Conservation (phyloP, 2,888 invertebrate species). For the Herminia tarsipennalis region DNA sequence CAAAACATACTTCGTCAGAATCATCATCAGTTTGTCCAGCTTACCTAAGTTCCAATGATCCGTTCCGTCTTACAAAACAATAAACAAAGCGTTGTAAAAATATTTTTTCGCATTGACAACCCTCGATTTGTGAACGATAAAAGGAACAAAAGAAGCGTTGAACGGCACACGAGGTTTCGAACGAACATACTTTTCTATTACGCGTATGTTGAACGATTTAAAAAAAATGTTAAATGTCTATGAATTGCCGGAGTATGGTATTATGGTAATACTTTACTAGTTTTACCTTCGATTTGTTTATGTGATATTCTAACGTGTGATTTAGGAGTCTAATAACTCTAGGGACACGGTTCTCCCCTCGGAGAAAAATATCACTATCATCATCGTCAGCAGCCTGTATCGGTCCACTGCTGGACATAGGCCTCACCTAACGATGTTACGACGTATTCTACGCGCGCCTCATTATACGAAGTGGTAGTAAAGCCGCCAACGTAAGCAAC, state of each 20-base stretch:
- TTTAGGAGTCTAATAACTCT: background rate
- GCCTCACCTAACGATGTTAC: no score
- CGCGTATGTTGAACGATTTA: constrained; percentile 22
- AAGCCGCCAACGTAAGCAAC: no score
- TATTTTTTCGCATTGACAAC: constrained; percentile 40
- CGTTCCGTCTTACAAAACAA: constrained; percentile 28
- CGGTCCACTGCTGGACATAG: no score
- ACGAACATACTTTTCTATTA: constrained; percentile 48
- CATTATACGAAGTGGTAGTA: no score
- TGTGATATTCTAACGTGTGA: background rate
- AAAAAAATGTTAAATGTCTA: constrained; percentile 9
- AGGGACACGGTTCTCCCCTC: no score
- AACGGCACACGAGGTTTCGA: constrained; percentile 38
- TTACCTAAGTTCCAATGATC: constrained; percentile 15
- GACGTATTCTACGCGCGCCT: no score
- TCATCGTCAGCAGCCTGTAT: no score
- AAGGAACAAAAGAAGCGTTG: constrained; percentile 43
- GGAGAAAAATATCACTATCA: no score
- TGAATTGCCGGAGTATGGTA: background rate
- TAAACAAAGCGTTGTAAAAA: constrained; percentile 44
- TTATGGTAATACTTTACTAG: background rate
- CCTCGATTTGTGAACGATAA: constrained; percentile 41
- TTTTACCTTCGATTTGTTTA: background rate
- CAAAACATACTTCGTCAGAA: background rate
- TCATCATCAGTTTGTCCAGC: background rate